Conservation (phyloP, 92 coral and sea anemone genomes). For the Phenganax marumi region DNA sequence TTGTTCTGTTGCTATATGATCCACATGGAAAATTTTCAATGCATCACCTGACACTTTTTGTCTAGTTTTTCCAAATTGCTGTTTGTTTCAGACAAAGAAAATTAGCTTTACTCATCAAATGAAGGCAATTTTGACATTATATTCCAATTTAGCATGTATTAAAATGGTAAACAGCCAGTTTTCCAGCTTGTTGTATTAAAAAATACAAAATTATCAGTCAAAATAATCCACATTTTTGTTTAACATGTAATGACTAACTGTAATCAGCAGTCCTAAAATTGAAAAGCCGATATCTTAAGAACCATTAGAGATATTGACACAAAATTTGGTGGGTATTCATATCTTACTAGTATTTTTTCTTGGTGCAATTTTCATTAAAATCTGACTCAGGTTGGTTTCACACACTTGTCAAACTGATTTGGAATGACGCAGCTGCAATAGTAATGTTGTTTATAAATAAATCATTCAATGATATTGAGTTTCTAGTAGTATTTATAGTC, state of each 20-base stretch:
- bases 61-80: not conserved
- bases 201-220: constrained; percentile 27
- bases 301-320: constrained; percentile 10
- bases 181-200: constrained; percentile 26
- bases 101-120: constrained; percentile 31
- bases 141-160: constrained; percentile 41
- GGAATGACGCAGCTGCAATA: no score
- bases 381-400: constrained; percentile 45
- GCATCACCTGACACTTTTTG: constrained; percentile 42
- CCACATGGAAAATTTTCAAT: constrained; percentile 42
- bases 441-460: no score
- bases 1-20: constrained; percentile 42
- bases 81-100: constrained; percentile 19
- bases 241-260: constrained; percentile 34
- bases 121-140: constrained; percentile 45
- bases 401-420: no score
- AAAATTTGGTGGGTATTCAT: constrained; percentile 8
- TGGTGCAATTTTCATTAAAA: constrained; percentile 24
- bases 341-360: constrained; percentile 9
- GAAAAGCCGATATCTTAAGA: constrained; percentile 27
- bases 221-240: constrained; percentile 32
- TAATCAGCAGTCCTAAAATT: constrained; percentile 19
- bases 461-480: no score
- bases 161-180: constrained; percentile 42
- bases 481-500: no score